Conservation (phyloP, 1,140 invertebrate species). For the Odontomachus brunneus region DNA sequence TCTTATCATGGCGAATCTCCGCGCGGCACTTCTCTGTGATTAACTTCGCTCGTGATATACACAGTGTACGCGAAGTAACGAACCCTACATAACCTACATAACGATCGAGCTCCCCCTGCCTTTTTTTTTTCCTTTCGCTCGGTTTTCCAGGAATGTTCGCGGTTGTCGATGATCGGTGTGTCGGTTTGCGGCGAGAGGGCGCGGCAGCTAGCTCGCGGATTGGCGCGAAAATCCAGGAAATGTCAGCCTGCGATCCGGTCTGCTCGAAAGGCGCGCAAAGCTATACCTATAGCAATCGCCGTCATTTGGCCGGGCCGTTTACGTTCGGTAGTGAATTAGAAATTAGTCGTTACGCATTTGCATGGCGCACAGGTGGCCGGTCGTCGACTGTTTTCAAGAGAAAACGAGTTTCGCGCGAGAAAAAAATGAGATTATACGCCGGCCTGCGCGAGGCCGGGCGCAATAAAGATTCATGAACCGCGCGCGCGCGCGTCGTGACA, state of each 20-base stretch:
- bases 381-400: conserved; percentile 68
- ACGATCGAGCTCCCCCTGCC: too few relatives aligned
- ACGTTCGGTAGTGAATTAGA: conserved; percentile 71
- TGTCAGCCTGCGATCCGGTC: conserved; percentile 5
- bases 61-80: not conserved
- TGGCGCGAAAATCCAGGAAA: conserved; percentile 22
- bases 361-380: conserved; percentile 71
- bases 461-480: conserved; percentile 70
- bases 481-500: conserved; percentile 30
- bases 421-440: conserved; percentile 34
- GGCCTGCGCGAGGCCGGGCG: conserved; percentile 44
- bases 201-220: conserved; percentile 9
- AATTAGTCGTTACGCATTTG: conserved; percentile 70
- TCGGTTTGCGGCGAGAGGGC: too few relatives aligned
- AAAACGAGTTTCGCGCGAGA: conserved; percentile 67
- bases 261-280: not conserved
- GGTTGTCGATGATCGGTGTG: too few relatives aligned
- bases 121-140: not conserved
- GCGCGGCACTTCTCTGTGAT: conserved; percentile 12
- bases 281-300: conserved; percentile 12
- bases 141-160: not conserved
- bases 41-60: not conserved
- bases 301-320: conserved; percentile 42
- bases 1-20: not conserved
- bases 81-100: too few relatives aligned